Evolutionary conservation across 2,113 vertebrate species (phyloP), one percentile per base, ranked within the genome.

Genomic region (Trinectes maculatus): DNA sequence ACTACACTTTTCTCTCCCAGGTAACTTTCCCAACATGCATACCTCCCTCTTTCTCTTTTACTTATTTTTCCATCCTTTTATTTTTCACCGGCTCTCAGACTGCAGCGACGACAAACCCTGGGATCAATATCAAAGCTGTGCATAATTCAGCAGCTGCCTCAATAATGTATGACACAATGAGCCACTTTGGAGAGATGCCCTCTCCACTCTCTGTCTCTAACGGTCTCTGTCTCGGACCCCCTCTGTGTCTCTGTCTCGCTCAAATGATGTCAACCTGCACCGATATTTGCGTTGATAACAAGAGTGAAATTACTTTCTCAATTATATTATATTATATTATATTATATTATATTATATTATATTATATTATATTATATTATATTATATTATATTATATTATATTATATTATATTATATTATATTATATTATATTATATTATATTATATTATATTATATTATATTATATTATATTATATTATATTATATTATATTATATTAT

Each of bases 71-170:
- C 4, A 33, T 3, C 28, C 34, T 37, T 33, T 8, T 33, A 33
- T 68, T 42, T 16, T 19, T 71, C 19, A 18, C 33, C 33, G n/a
- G 3, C 19, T 26, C 18, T 15, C 68, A 65, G 53, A 71, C 70
- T 67, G 77, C 84, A 83, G 72, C 13, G 44, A 74, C 63, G 53
- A 53, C 64, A 60, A 59, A 55, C 52, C 31, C 74, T 61, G 58
- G 77, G 80, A 85, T 89, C 87, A 82, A 76, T 87, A 82, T 84
- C 75, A 83, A 54, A 69, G 59, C 70, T 80, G 71, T 89, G 82
- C 79, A 87, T 87, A 79, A 87, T 87, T 82, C 65, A 89, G 22
- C 60, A 77, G 74, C 48, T 40, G 62, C 70, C 26, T 85, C 72
- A 82, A 85, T 87, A 82, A 85, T 77, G 65, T 43, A 80, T 82